These are phyloP conservation scores for Ischnus inquisitorius DNA, from an alignment of 2,888 invertebrate species.

Conservation along the genomic window DNA sequence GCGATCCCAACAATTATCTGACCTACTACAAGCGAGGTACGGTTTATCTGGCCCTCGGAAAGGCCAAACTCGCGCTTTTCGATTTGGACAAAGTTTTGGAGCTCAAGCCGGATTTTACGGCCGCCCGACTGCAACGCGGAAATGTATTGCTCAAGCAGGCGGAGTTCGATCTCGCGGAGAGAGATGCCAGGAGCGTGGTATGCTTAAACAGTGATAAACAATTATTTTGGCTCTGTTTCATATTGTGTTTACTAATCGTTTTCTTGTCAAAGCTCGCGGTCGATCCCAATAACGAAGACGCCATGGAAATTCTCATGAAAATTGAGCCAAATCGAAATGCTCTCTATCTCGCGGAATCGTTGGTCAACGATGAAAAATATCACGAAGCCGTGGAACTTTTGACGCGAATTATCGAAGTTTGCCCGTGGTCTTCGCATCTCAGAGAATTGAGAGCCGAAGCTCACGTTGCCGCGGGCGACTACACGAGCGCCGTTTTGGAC, in stretches of 20 bases:
- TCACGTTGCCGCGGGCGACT: slow-evolving; percentile 92
- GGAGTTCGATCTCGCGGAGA: slow-evolving; percentile 92
- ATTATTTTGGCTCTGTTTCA: background rate
- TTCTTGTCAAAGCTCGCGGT: slow-evolving; percentile 86
- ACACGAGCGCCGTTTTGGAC: slow-evolving; percentile 95
- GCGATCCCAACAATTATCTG: slow-evolving; percentile 97
- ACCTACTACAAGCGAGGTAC: slow-evolving; percentile 98
- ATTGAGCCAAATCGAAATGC: slow-evolving; percentile 89
- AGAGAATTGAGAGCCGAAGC: slow-evolving; percentile 95
- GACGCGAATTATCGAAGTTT: slow-evolving; percentile 90
- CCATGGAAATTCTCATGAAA: slow-evolving; percentile 88
- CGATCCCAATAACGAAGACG: slow-evolving; percentile 93
- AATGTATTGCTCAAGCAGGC: slow-evolving; percentile 96
- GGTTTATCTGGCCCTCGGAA: slow-evolving; percentile 97
- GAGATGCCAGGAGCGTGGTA: slow-evolving; percentile 95
- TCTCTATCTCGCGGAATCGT: slow-evolving; percentile 89
- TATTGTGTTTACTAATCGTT: background rate
- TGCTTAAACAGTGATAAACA: slow-evolving; percentile 82
- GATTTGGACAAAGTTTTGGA: slow-evolving; percentile 97
- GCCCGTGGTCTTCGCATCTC: slow-evolving; percentile 95
- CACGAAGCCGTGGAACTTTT: slow-evolving; percentile 88
- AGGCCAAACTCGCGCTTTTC: slow-evolving; percentile 96
- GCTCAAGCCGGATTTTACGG: slow-evolving; percentile 97
- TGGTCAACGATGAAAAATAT: slow-evolving; percentile 87
- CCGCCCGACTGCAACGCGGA: slow-evolving; percentile 94